Evolutionary conservation across 2,113 vertebrate species (phyloP), one percentile per base, ranked within the genome.

Genomic region (Anguilla rostrata): DNA sequence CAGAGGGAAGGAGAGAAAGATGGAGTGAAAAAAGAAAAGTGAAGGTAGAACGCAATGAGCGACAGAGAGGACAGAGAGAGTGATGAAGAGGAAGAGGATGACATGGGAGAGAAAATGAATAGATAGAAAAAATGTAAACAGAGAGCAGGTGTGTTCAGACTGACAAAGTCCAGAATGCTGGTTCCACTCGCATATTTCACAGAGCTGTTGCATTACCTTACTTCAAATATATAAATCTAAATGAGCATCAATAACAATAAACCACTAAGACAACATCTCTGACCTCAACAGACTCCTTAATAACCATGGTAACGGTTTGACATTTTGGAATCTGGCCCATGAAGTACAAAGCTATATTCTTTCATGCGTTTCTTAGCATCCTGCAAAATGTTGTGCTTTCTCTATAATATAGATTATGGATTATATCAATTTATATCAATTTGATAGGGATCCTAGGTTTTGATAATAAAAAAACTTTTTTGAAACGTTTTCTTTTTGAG

Each of bases 51-150:
- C 8, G 43, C 43, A 2, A 4, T 8, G 49, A 53, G 8, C 7
- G 49, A 53, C 49, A 53, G 49, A 53, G 12, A 14, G 11, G 49
- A 53, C 1, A 11, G 11, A 53, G 49, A 53, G 49, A 94, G 60
- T 20, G 60, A 26, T 1, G 18, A 26, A 66, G 60, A 66, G 60
- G 60, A 46, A 8, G 2, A 46, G 18, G 60, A 22, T 5, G 20
- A 66, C 20, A 22, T 66, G 92, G 88, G 87, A 91, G 86, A 88
- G 87, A 82, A 83, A 88, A 22, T 60, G 9, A 12, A 80, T 9
- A 46, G 43, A 46, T 46, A 80, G 20, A 8, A 3, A 56, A 82
- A 18, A 60, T 60, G 57, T 60, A 12, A 20, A 16, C 57, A 16
- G 57, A 12, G 57, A 20, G 26, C 63, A 71, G 63, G 63, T n/a